Conservation (phyloP, 2,888 invertebrate species). For the Apoda limacodes region DNA sequence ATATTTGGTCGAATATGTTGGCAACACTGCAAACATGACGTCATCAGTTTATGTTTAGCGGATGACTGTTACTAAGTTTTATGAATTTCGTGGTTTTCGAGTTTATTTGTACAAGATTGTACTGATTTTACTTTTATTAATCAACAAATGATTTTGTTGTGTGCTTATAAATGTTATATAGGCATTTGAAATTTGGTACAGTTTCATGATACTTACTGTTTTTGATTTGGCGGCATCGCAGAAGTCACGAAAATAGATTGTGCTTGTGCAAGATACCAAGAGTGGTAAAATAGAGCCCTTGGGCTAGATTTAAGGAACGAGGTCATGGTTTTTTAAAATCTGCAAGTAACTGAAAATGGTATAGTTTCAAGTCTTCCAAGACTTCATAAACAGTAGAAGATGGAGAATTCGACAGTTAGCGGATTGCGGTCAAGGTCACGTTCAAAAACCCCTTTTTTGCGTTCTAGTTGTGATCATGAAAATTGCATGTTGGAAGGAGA, state of each 20-base stretch:
- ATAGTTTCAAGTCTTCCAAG: conserved; percentile 15
- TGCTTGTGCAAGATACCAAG: conserved; percentile 52
- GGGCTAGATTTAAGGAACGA: too few species aligned
- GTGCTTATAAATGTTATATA: too few species aligned
- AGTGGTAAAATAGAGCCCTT: conserved; percentile 25
- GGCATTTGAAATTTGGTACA: too few species aligned
- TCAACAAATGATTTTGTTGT: too few species aligned
- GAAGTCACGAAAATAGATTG: conserved; percentile 63
- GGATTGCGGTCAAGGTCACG: conserved; percentile 77
- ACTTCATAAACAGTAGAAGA: conserved; percentile 23
- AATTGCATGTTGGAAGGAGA: conserved; percentile 64
- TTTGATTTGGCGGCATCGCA: conserved; percentile 64
- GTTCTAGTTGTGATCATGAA: conserved; percentile 70
- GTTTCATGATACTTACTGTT: too few species aligned
- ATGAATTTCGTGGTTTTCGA: conserved; percentile 30
- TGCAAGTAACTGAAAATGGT: conserved; percentile 12
- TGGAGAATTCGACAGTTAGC: conserved; percentile 55
- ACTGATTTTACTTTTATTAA: conserved; percentile 24
- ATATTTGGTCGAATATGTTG: conserved; percentile 15
- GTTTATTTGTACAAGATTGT: conserved; percentile 29
- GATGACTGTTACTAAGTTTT: conserved; percentile 44
- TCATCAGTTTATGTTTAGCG: conserved; percentile 53
- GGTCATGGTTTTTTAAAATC: not conserved
- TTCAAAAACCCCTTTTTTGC: conserved; percentile 76
- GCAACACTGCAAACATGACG: conserved; percentile 25